A percentile compares a stretch with the other conserved stretches of the same genome.
Evolutionary conservation across 2,888 invertebrate species (phyloP).

Genomic region (Orchestes rusci): DNA sequence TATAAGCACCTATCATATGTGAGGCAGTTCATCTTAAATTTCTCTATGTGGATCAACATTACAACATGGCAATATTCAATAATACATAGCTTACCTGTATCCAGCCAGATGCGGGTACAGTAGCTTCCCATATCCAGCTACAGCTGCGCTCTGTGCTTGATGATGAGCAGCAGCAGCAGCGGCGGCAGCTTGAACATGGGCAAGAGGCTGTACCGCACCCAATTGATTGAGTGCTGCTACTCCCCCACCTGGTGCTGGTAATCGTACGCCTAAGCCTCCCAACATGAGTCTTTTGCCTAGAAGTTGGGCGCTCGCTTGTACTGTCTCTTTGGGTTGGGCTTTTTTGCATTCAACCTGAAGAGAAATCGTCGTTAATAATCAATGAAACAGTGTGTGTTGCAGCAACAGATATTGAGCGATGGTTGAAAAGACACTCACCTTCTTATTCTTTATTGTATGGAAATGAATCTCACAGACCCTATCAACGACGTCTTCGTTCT

Average conservation of each 20-base stretch:
- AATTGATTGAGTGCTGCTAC: conserved; percentile 53
- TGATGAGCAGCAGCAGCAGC: conserved; percentile 53
- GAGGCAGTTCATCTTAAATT: too few species aligned
- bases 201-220: conserved; percentile 48
- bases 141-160: conserved; percentile 49
- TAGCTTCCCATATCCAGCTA: conserved; percentile 59
- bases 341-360: conserved; percentile 70
- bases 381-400: too few species aligned
- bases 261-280: conserved; percentile 62
- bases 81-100: conserved; percentile 42
- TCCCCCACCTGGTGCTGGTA: conserved; percentile 53
- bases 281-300: conserved; percentile 63
- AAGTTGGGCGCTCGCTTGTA: conserved; percentile 59
- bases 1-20: too few species aligned
- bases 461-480: conserved; percentile 91
- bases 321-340: conserved; percentile 86
- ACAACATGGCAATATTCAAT: too few species aligned
- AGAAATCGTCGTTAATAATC: too few species aligned
- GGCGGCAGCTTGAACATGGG: conserved; percentile 43
- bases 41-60: too few species aligned
- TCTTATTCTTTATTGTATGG: conserved; percentile 88
- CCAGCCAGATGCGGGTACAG: conserved; percentile 54
- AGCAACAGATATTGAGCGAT: too few species aligned
- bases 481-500: conserved; percentile 85
- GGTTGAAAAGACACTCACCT: too few species aligned